These are phyloP conservation scores for Nasonia oneida DNA, from an alignment of 2,888 invertebrate species.

Conservation along the genomic window DNA sequence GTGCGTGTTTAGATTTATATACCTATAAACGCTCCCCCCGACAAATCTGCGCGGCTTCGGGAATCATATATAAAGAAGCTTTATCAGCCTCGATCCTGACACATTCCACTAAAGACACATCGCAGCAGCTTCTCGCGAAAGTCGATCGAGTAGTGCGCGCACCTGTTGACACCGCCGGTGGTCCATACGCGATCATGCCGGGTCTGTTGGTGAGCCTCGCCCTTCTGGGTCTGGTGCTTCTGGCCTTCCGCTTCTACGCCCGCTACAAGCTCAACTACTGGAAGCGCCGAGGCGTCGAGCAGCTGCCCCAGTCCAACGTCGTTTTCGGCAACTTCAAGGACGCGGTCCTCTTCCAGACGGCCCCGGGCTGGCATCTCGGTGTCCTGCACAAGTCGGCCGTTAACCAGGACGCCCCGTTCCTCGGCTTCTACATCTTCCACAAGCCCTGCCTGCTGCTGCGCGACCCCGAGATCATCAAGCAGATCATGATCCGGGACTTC, in stretches of 20 bases:
- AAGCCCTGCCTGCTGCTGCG: conserved; percentile 79
- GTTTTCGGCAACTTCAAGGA: conserved; percentile 74
- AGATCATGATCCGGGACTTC: conserved; percentile 80
- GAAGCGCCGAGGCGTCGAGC: conserved; percentile 72
- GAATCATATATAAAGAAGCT: neutral
- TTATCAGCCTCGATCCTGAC: neutral
- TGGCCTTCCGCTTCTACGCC: conserved; percentile 60
- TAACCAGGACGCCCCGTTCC: conserved; percentile 69
- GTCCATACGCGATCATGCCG: neutral
- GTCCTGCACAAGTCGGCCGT: conserved; percentile 68
- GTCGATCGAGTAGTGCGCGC: neutral
- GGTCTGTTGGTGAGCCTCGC: neutral
- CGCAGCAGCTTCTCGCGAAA: neutral
- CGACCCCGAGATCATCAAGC: conserved; percentile 79
- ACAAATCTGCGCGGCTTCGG: neutral
- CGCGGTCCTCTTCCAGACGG: conserved; percentile 70
- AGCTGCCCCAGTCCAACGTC: conserved; percentile 65
- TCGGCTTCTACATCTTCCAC: conserved; percentile 80
- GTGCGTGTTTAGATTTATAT: neutral
- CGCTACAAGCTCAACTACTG: conserved; percentile 73
- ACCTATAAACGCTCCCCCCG: neutral
- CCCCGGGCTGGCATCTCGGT: conserved; percentile 73
- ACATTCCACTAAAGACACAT: neutral
- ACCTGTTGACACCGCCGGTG: no score
- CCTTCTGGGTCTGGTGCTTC: neutral